Evolutionary conservation across 2,888 invertebrate genomes (phyloP).

Genomic region (Drymonia ruficornis): DNA sequence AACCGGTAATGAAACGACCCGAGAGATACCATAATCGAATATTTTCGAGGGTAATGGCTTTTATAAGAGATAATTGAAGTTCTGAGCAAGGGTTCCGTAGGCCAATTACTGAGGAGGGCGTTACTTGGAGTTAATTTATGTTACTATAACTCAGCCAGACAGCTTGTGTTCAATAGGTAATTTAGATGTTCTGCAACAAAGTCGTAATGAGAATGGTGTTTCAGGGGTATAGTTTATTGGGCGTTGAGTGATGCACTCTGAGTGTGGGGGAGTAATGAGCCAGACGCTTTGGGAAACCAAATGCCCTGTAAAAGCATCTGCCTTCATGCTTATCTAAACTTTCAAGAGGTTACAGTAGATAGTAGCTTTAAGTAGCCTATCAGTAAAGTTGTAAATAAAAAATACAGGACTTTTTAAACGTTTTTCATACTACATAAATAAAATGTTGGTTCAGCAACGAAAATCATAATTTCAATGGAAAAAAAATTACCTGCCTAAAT

Average conservation of each 20-base stretch:
- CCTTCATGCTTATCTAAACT: slow-evolving; percentile 14
- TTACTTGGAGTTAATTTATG: slow-evolving; percentile 76
- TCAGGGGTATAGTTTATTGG: slow-evolving; percentile 55
- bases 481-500: no score
- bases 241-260: slow-evolving; percentile 49
- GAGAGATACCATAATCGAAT: slow-evolving; percentile 49
- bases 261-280: slow-evolving; percentile 44
- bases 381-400: background rate
- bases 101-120: slow-evolving; percentile 65
- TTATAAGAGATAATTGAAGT: slow-evolving; percentile 52
- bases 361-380: background rate
- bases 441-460: no score
- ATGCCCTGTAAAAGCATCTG: slow-evolving; percentile 22
- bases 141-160: slow-evolving; percentile 78
- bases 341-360: slow-evolving; percentile 13
- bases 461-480: no score
- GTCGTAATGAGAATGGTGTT: slow-evolving; percentile 76
- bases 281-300: slow-evolving; percentile 3
- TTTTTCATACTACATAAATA: no score
- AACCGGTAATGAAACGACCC: slow-evolving; percentile 59
- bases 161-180: slow-evolving; percentile 76
- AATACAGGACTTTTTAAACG: no score
- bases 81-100: slow-evolving; percentile 51
- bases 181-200: slow-evolving; percentile 82
- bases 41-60: slow-evolving; percentile 49